phyloP scores from a whole-genome alignment of 1,140 invertebrate genomes.

The Aphidius gifuensis region DNA sequence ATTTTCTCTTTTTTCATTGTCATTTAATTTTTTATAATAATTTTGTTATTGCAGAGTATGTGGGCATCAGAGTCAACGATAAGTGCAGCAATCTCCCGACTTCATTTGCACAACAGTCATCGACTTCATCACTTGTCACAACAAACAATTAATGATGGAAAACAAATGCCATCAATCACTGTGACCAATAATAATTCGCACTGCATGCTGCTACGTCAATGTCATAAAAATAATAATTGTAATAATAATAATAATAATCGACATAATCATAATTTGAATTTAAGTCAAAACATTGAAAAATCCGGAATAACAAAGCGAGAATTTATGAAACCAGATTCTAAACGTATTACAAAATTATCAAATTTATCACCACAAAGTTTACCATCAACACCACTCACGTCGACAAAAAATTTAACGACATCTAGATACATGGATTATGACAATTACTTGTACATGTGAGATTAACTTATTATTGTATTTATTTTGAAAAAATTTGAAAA shows the following conservation, averaged over 20 bases:
- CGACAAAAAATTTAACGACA: constrained; percentile 46
- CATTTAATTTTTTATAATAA: background rate
- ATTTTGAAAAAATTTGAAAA: background rate
- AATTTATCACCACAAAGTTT: constrained; percentile 44
- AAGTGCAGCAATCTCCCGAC: constrained; percentile 47
- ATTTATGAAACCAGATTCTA: constrained; percentile 31
- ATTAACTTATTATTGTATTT: background rate
- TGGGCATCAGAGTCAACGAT: constrained; percentile 54
- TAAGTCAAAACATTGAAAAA: constrained; percentile 24
- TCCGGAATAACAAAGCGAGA: constrained; percentile 31
- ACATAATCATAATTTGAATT: constrained; percentile 27
- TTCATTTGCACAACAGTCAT: constrained; percentile 42
- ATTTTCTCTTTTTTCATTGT: background rate
- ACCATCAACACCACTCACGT: constrained; percentile 47
- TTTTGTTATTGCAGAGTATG: constrained; percentile 42
- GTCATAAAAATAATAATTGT: constrained; percentile 20
- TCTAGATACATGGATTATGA: constrained; percentile 59
- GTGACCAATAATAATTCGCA: constrained; percentile 25
- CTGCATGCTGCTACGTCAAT: constrained; percentile 21
- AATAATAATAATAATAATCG: constrained; percentile 22
- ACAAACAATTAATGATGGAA: constrained; percentile 22
- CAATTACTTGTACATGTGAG: constrained; percentile 63
- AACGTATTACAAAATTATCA: constrained; percentile 36
- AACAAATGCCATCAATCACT: constrained; percentile 5
- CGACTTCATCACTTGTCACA: constrained; percentile 32